Evolutionary conservation across 2,888 invertebrate genomes (phyloP).

Genomic region (Liodrosophila aerea): DNA sequence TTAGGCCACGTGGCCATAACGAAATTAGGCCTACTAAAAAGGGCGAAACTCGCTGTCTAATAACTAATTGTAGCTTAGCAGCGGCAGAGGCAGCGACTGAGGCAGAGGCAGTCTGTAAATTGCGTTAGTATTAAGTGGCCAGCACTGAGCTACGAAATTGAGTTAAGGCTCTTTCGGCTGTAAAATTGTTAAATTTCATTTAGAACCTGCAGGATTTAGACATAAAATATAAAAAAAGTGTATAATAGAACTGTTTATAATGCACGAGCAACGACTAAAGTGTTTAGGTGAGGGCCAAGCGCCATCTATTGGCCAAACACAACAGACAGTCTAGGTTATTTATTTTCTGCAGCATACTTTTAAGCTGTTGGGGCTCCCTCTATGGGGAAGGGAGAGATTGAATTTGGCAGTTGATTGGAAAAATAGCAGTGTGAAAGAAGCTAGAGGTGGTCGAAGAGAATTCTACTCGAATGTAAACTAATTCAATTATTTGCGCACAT

Average conservation of each 20-base stretch:
- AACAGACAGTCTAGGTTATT: not conserved
- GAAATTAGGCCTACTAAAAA: constrained; percentile 39
- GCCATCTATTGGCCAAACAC: constrained; percentile 18
- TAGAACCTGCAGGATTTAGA: constrained; percentile 2
- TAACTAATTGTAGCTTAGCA: constrained; percentile 63
- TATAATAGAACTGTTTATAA: constrained; percentile 27
- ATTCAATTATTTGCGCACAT: constrained; percentile 75
- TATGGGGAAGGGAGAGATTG: constrained; percentile 9
- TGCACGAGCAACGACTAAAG: constrained; percentile 20
- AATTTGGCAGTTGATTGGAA: constrained; percentile 70
- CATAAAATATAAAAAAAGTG: not conserved
- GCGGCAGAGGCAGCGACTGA: too few species aligned
- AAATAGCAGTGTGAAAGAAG: constrained; percentile 32
- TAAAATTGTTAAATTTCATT: constrained; percentile 57
- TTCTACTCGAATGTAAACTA: constrained; percentile 57
- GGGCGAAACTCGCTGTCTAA: constrained; percentile 16
- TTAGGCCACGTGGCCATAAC: constrained; percentile 38
- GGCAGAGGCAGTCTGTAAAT: constrained; percentile 45
- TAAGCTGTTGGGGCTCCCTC: constrained; percentile 3
- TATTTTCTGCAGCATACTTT: constrained; percentile 40
- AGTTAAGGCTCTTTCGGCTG: constrained; percentile 35
- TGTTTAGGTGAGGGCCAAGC: constrained; percentile 6
- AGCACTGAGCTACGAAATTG: constrained; percentile 50
- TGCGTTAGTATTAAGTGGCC: constrained; percentile 52
- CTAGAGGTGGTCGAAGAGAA: constrained; percentile 2